These are phyloP conservation scores for Excalfactoria chinensis DNA, from an alignment of 2,113 vertebrate genomes.

Conservation along the genomic window DNA sequence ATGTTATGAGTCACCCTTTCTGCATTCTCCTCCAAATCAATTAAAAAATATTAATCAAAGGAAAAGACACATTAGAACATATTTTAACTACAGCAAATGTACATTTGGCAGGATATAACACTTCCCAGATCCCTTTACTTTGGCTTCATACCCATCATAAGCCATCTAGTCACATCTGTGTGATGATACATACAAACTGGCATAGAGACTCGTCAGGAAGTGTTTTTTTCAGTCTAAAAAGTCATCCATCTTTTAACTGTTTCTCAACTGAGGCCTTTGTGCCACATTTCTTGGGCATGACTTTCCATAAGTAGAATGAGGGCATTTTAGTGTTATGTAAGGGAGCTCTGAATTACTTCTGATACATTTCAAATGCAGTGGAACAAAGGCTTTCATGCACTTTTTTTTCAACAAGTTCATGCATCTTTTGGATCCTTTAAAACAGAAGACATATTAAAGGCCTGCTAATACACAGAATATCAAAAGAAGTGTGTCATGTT, in stretches of 20 bases:
- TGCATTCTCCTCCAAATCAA: slow-evolving; percentile 12
- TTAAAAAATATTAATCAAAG: slow-evolving; percentile 40
- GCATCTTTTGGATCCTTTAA: background rate
- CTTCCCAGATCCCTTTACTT: background rate
- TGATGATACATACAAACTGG: background rate
- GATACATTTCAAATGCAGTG: background rate
- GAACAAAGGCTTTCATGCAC: background rate
- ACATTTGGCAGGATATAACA: background rate
- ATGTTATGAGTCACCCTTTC: background rate
- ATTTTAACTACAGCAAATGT: background rate
- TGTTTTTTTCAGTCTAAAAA: background rate
- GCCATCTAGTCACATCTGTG: background rate
- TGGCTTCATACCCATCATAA: slow-evolving; percentile 3
- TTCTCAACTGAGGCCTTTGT: background rate
- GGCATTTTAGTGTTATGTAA: background rate
- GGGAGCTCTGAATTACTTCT: background rate
- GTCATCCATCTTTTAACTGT: background rate
- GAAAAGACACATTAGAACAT: background rate
- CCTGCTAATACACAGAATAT: background rate
- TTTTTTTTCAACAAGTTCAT: background rate
- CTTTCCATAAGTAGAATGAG: background rate
- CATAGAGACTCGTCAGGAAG: background rate
- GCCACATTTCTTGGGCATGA: background rate
- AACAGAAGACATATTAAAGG: background rate
- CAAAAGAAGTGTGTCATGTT: background rate